Evolutionary conservation across 2,888 invertebrate genomes (phyloP).

Genomic region (Drosophila trichaetosa): DNA sequence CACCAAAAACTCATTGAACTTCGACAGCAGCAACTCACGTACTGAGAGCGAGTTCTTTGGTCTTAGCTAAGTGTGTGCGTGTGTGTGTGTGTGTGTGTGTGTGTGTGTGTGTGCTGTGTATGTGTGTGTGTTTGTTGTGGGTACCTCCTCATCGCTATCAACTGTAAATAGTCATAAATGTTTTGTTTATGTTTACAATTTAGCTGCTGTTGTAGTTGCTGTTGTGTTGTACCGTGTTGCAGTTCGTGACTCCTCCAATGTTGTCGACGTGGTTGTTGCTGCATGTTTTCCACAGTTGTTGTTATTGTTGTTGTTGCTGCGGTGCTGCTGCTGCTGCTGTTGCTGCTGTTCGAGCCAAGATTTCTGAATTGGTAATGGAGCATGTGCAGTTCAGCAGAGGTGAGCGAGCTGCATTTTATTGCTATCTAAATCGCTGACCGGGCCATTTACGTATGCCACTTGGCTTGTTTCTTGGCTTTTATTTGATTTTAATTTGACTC

Average conservation of each 20-base stretch:
- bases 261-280: constrained; percentile 74
- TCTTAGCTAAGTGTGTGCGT: constrained; percentile 21
- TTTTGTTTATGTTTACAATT: constrained; percentile 79
- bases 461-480: constrained; percentile 58
- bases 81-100: constrained; percentile 6
- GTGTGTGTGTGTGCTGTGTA: constrained; percentile 13
- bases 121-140: constrained; percentile 39
- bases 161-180: constrained; percentile 80
- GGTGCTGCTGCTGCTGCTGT: constrained; percentile 37
- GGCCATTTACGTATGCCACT: constrained; percentile 59
- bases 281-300: constrained; percentile 54
- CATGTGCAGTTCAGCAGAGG: constrained; percentile 75
- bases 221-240: constrained; percentile 44
- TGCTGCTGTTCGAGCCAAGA: constrained; percentile 60
- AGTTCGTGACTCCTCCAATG: constrained; percentile 77
- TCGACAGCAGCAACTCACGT: constrained; percentile 67
- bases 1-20: constrained; percentile 77
- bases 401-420: constrained; percentile 72
- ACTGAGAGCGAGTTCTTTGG: constrained; percentile 36
- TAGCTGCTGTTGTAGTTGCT: constrained; percentile 69
- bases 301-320: constrained; percentile 40
- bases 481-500: constrained; percentile 77
- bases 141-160: constrained; percentile 53
- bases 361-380: constrained; percentile 76
- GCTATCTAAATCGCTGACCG: constrained; percentile 74